Evolutionary conservation across 2,113 vertebrate species (phyloP).

Genomic region (Lathamus discolor): DNA sequence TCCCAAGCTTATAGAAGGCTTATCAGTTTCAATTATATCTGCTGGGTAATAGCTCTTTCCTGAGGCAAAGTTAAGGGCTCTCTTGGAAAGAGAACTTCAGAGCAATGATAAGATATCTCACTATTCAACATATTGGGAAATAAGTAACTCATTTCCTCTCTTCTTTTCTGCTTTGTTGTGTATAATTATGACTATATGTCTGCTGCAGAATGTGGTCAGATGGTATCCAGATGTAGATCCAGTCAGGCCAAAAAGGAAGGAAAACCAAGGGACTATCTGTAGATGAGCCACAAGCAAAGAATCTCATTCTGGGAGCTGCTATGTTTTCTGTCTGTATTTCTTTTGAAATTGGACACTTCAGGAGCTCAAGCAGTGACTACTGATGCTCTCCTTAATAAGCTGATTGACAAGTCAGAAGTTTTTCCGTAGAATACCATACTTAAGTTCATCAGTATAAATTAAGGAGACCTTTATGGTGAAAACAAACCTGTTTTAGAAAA

Average conservation of each 20-base stretch:
- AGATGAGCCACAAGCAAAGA: not conserved
- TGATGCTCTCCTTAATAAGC: not conserved
- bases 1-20: not conserved
- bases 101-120: not conserved
- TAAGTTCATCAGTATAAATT: not conserved
- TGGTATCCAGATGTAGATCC: not conserved
- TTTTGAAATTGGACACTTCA: not conserved
- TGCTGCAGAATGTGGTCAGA: not conserved
- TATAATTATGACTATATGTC: not conserved
- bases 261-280: not conserved
- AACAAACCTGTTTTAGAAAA: not conserved
- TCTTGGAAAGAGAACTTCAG: not conserved
- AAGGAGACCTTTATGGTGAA: not conserved
- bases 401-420: not conserved
- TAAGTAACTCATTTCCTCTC: not conserved
- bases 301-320: not conserved
- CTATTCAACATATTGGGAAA: not conserved
- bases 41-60: not conserved
- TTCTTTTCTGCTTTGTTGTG: not conserved
- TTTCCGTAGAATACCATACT: rapidly evolving
- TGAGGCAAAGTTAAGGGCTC: not conserved
- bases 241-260: not conserved
- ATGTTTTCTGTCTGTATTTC: not conserved
- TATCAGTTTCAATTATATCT: not conserved
- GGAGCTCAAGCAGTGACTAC: not conserved